Percentiles rank a stretch among this genome's conserved stretches.
Conservation (phyloP, 1,140 invertebrate species). For the Drosophila pseudoananassae region DNA sequence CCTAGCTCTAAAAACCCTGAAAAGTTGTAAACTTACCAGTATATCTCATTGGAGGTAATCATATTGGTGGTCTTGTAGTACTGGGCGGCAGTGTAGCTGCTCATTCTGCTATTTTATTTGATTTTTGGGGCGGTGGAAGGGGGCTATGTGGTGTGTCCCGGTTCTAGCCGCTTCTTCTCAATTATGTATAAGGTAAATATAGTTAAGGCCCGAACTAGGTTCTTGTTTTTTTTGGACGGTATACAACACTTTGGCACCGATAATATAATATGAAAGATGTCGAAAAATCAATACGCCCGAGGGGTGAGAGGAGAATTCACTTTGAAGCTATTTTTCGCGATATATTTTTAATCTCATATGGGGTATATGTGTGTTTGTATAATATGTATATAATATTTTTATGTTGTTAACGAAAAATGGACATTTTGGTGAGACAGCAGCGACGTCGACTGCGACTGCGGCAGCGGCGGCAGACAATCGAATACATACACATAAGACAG, state of each 20-base stretch:
- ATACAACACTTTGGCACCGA: conserved; percentile 73
- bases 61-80: conserved; percentile 83
- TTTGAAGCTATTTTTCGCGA: conserved; percentile 52
- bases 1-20: background rate
- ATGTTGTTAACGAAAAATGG: conserved; percentile 40
- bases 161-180: conserved; percentile 30
- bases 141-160: background rate
- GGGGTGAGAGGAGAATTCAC: conserved; percentile 36
- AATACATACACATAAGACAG: conserved; percentile 55
- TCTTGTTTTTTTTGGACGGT: conserved; percentile 63
- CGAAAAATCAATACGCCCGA: conserved; percentile 40
- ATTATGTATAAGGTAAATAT: conserved; percentile 52
- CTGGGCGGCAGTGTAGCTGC: conserved; percentile 75
- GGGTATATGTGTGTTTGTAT: conserved; percentile 27
- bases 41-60: conserved; percentile 83
- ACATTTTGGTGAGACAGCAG: conserved; percentile 20
- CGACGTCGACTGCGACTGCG: conserved; percentile 27
- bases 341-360: conserved; percentile 54
- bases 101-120: conserved; percentile 48
- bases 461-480: conserved; percentile 47
- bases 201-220: conserved; percentile 68
- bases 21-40: conserved; percentile 68
- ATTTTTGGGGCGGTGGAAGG: conserved; percentile 7
- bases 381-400: conserved; percentile 29
- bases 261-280: conserved; percentile 33